Base-by-base conservation (phyloP, 2,113 vertebrate genomes). In the Beaufortia kweichowensis region DNA sequence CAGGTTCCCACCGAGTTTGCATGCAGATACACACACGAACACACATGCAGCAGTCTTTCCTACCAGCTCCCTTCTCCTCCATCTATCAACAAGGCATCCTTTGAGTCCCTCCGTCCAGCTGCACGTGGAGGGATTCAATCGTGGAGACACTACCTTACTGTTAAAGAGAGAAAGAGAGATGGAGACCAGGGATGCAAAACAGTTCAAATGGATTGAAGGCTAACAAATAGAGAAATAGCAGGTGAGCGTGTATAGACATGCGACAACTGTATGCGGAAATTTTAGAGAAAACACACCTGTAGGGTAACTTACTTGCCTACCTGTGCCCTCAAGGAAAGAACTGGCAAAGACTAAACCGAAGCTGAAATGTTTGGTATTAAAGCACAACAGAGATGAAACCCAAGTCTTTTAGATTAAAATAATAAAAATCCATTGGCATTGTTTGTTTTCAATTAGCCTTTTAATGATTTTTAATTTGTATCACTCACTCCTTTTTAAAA, bases 31-130 rank as follows among this genome's bases (percentile, higher is more conserved):
- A 81, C 65, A 63, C 74, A 68, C 59, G 21, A 55, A 66, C 62
- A 64, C 87, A 83, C 76, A 70, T 78, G 85, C 87, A 87, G 88
- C 87, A 87, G 86, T 85, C 87, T 85, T 86, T 85, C 85, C 90
- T 90, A 86, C 88, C 88, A 88, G 84, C 84, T 81, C 72, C 80
- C 80, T 80, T 86, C 87, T 89, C 88, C 89, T 89, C 89, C 82
- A 76, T 76, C 83, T 79, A 46, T 81, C 82, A 90, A 93, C 91
- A 93, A 92, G 86, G 92, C 85, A 81, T 85, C 81, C 89, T 91
- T 93, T 93, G 85, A 93, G 87, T 14, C 35, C 62, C 76, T 75
- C 77, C 71, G 87, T 89, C 89, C 91, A 93, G 92, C 91, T 93
- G 91, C 91, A 90, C 87, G 10, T 81, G 82, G 79, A 86, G 70